Conservation (phyloP, 2,797 vertebrate genomes). For the Anguilla megastoma region DNA sequence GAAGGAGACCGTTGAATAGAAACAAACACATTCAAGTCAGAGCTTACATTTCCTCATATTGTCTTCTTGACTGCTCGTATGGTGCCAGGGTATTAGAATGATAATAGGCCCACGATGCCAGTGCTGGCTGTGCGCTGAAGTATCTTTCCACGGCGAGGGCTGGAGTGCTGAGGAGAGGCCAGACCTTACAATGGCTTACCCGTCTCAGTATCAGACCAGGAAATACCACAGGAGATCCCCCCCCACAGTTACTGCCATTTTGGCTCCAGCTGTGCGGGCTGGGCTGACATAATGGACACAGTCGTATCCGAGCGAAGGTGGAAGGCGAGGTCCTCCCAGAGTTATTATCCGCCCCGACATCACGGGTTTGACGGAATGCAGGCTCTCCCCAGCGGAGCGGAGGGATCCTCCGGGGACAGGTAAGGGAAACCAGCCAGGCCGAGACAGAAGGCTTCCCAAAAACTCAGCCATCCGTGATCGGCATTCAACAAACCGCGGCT, state of each 20-base stretch:
- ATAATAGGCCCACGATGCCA: conserved; percentile 26
- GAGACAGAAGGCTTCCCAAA: background rate
- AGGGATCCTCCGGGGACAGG: background rate
- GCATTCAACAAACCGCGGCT: background rate
- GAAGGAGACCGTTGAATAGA: background rate
- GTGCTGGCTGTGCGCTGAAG: conserved; percentile 31
- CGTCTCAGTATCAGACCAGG: conserved; percentile 59
- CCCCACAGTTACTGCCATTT: conserved; percentile 48
- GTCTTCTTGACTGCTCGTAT: background rate
- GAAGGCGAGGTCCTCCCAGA: conserved; percentile 14
- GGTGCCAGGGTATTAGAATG: conserved; percentile 29
- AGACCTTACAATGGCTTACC: conserved; percentile 4
- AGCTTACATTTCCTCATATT: background rate
- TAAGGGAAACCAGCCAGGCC: background rate
- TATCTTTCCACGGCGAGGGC: conserved; percentile 34
- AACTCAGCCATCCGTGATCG: background rate
- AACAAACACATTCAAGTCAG: background rate
- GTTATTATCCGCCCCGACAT: background rate
- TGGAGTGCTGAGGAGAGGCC: conserved; percentile 5
- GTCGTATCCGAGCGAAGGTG: conserved; percentile 66
- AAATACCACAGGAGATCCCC: conserved; percentile 66
- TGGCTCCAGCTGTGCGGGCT: conserved; percentile 49
- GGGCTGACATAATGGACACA: conserved; percentile 57
- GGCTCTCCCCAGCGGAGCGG: background rate
- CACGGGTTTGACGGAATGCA: background rate